These are phyloP conservation scores for Echinarachnius parma DNA, from an alignment of 53 echinoderm and acorn worm species.

Conservation along the genomic window DNA sequence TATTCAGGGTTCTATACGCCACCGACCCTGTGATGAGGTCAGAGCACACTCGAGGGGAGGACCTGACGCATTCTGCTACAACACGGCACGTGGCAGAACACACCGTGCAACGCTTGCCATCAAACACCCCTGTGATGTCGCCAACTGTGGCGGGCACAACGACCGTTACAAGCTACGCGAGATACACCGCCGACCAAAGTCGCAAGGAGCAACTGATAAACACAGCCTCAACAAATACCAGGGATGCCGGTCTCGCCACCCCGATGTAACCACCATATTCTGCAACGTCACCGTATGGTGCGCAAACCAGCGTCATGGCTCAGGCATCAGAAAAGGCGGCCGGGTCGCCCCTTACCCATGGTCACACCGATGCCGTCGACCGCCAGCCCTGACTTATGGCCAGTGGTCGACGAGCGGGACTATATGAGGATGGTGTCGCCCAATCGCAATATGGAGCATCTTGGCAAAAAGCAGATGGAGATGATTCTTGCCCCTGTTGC, in stretches of 20 bases:
- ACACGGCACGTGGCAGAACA: too few relatives aligned
- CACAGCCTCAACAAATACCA: slow-evolving; percentile 32
- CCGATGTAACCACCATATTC: slow-evolving; percentile 49
- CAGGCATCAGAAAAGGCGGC: slow-evolving; percentile 55
- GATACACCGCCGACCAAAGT: too few relatives aligned
- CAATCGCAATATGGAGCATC: slow-evolving; percentile 32
- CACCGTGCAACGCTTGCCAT: too few relatives aligned
- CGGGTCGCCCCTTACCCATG: slow-evolving; percentile 48
- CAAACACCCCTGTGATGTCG: too few relatives aligned
- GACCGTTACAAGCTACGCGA: too few relatives aligned
- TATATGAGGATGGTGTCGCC: slow-evolving; percentile 74
- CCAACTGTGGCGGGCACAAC: too few relatives aligned
- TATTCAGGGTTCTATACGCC: slow-evolving; percentile 72
- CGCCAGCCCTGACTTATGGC: slow-evolving; percentile 82
- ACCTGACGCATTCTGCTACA: neutral
- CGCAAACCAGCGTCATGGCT: slow-evolving; percentile 45
- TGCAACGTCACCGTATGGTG: slow-evolving; percentile 56
- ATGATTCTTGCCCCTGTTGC: slow-evolving; percentile 75
- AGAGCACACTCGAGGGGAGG: slow-evolving; percentile 20
- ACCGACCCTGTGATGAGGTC: slow-evolving; percentile 57
- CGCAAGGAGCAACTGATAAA: slow-evolving; percentile 2
- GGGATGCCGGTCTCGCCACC: slow-evolving; percentile 16
- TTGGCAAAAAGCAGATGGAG: slow-evolving; percentile 35
- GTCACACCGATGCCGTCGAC: slow-evolving; percentile 64
- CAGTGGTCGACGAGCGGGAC: slow-evolving; percentile 81